Conservation (phyloP, 92 coral and sea anemone genomes). For the Palythoa grandiflora region DNA sequence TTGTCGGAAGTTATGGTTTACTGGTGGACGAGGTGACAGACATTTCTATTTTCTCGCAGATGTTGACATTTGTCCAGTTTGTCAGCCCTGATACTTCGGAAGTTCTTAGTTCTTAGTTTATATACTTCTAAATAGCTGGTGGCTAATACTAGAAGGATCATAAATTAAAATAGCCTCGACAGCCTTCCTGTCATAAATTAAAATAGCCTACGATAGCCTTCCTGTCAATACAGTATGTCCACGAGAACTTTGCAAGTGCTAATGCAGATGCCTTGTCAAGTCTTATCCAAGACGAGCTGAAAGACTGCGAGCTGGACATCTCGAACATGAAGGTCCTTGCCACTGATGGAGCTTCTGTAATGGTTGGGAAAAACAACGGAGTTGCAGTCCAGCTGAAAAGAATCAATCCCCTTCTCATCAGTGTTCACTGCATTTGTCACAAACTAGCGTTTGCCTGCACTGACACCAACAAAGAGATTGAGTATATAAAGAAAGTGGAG, state of each 20-base stretch:
- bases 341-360: slow-evolving; percentile 30
- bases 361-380: slow-evolving; percentile 28
- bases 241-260: slow-evolving; percentile 55
- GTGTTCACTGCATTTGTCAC: slow-evolving; percentile 62
- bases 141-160: too few relatives aligned
- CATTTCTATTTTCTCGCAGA: slow-evolving; percentile 40
- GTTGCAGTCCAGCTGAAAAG: slow-evolving; percentile 10
- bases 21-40: slow-evolving; percentile 21
- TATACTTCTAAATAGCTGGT: too few relatives aligned
- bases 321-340: slow-evolving; percentile 22
- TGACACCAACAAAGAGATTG: slow-evolving; percentile 58
- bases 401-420: slow-evolving; percentile 41
- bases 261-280: slow-evolving; percentile 49
- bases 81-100: slow-evolving; percentile 48
- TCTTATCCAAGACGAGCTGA: slow-evolving; percentile 49
- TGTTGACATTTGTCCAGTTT: slow-evolving; percentile 48
- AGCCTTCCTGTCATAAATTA: slow-evolving; percentile 50
- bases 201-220: slow-evolving; percentile 22
- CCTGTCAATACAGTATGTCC: slow-evolving; percentile 44
- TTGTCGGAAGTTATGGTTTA: neutral
- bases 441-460: slow-evolving; percentile 56
- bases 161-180: too few relatives aligned
- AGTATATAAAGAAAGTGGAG: slow-evolving; percentile 42
- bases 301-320: slow-evolving; percentile 17
- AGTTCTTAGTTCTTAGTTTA: too few relatives aligned